A percentile compares a stretch with the other conserved stretches of the same genome.
These are phyloP conservation scores for Sinodicranocentrus sp. DNA, from an alignment of 2,888 invertebrate species.

Conservation along the genomic window DNA sequence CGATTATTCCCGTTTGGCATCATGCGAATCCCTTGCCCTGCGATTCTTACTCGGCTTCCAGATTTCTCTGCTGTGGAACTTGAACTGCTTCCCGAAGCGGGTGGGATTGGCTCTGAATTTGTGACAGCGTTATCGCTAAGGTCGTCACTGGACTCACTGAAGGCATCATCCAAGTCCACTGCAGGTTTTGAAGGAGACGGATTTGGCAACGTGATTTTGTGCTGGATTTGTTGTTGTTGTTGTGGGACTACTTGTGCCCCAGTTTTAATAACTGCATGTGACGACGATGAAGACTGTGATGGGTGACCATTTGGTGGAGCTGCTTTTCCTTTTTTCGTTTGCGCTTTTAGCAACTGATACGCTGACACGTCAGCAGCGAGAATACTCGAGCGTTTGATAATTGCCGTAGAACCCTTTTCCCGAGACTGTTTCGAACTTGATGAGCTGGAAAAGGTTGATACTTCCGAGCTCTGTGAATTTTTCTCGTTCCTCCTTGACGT, in stretches of 20 bases:
- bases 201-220: background rate
- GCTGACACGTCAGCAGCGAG: constrained; percentile 72
- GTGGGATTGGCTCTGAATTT: background rate
- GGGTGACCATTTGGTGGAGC: background rate
- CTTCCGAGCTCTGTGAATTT: no score
- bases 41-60: constrained; percentile 72
- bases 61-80: no score
- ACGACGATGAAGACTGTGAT: background rate
- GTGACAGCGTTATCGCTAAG: constrained; percentile 74
- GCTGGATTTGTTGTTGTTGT: background rate
- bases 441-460: background rate
- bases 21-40: constrained; percentile 75
- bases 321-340: constrained; percentile 50
- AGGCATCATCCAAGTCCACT: constrained; percentile 51
- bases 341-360: constrained; percentile 73
- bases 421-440: background rate
- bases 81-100: background rate
- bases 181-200: background rate
- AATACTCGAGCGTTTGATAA: constrained; percentile 73
- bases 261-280: background rate
- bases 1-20: constrained; percentile 41
- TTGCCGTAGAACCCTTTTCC: background rate
- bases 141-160: constrained; percentile 73
- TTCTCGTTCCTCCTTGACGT: constrained; percentile 4
- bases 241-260: background rate